A percentile compares a stretch with the other conserved stretches of the same genome.
phyloP scores from a whole-genome alignment of 1,140 invertebrate genomes.

The Diorhabda elongata region DNA sequence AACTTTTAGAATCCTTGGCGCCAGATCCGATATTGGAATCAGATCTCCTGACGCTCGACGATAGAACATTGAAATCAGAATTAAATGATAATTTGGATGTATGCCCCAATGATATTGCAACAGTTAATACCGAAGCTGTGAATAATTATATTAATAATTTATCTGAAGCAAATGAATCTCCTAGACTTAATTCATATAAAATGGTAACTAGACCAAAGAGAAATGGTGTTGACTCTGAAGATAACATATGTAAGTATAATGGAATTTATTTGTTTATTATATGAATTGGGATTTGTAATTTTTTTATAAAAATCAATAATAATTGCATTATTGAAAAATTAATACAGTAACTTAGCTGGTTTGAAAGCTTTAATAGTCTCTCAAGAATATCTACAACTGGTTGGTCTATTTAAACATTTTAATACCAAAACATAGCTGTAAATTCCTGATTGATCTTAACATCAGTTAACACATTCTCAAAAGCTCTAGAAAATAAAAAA shows the following conservation, averaged over 20 bases:
- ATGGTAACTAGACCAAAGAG: conserved; percentile 26
- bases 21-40: conserved; percentile 39
- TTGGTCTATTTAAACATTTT: no score
- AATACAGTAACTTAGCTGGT: no score
- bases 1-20: conserved; percentile 36
- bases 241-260: conserved; percentile 34
- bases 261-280: neutral
- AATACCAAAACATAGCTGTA: no score
- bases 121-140: conserved; percentile 22
- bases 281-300: no score
- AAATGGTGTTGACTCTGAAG: conserved; percentile 31
- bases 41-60: conserved; percentile 39
- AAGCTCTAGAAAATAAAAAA: no score
- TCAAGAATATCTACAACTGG: no score
- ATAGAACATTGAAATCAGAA: conserved; percentile 39
- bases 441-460: no score
- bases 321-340: no score
- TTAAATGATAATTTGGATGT: conserved; percentile 26
- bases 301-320: no score
- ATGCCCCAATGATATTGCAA: conserved; percentile 5
- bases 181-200: conserved; percentile 15
- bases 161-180: conserved; percentile 8
- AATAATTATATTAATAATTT: conserved; percentile 32
- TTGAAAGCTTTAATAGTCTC: no score
- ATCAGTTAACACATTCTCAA: no score